phyloP scores from a whole-genome alignment of 2,113 vertebrate genomes.

The Myrmecobius fasciatus region DNA sequence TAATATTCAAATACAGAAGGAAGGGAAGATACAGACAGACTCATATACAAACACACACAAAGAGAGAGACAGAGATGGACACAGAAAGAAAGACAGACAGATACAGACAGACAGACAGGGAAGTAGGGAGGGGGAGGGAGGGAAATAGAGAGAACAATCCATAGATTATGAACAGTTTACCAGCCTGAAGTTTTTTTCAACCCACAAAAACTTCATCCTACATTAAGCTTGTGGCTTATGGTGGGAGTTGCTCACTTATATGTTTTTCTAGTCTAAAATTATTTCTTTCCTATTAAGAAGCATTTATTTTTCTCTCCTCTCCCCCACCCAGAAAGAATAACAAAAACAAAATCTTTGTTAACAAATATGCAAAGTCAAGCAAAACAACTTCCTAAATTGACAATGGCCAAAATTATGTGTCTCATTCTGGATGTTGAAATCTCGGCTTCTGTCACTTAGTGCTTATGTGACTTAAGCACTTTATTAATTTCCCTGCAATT shows the following conservation, averaged over 20 bases:
- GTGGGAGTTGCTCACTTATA: neutral
- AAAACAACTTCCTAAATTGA: neutral
- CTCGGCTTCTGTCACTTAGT: neutral
- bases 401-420: neutral
- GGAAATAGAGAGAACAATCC: neutral
- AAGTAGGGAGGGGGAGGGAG: too few species aligned
- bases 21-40: neutral
- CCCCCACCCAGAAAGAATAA: neutral
- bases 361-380: neutral
- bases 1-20: neutral
- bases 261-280: neutral
- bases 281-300: neutral
- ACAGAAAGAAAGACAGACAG: too few species aligned
- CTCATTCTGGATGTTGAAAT: neutral
- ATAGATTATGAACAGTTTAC: neutral
- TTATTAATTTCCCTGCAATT: slow-evolving; percentile 14
- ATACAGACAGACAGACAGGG: too few species aligned
- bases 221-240: neutral
- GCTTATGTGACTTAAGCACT: slow-evolving; percentile 17
- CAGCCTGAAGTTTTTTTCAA: neutral
- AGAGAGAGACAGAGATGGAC: neutral
- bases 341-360: neutral
- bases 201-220: neutral
- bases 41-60: neutral
- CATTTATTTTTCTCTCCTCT: neutral